phyloP scores from a whole-genome alignment of 2,888 invertebrate species.

The Artemia sp. region DNA sequence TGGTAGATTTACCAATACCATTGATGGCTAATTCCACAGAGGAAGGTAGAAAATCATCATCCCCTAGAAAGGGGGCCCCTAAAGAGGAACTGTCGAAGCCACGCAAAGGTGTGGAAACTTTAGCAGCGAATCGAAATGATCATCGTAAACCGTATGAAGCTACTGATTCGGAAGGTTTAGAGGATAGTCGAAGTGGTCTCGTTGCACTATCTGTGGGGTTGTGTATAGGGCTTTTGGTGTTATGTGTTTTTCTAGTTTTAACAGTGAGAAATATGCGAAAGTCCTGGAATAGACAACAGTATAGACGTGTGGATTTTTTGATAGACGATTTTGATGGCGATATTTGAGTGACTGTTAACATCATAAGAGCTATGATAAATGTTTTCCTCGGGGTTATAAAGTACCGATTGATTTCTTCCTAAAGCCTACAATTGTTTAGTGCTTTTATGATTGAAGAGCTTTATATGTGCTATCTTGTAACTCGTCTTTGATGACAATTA shows the following conservation, averaged over 20 bases:
- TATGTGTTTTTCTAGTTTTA: slow-evolving; percentile 19
- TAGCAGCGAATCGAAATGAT: not conserved
- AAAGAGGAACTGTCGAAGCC: slow-evolving; percentile 19
- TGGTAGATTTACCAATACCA: not conserved
- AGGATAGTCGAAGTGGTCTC: not conserved
- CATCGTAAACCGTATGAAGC: not conserved
- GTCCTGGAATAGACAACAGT: slow-evolving; percentile 21
- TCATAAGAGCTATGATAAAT: too few species aligned
- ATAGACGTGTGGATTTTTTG: slow-evolving; percentile 22
- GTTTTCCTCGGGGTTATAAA: too few species aligned
- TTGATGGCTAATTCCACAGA: not conserved
- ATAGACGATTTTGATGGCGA: slow-evolving; percentile 21
- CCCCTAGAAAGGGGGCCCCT: slow-evolving; percentile 18
- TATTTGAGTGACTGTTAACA: slow-evolving; percentile 7
- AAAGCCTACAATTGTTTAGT: too few species aligned
- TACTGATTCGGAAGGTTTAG: not conserved
- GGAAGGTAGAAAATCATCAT: slow-evolving; percentile 10
- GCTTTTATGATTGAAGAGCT: too few species aligned
- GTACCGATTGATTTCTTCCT: too few species aligned
- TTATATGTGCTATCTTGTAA: too few species aligned
- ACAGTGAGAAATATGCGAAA: slow-evolving; percentile 19
- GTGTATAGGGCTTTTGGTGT: slow-evolving; percentile 19
- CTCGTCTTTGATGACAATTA: too few species aligned
- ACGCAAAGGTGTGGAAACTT: slow-evolving; percentile 19
- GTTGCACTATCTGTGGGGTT: slow-evolving; percentile 20